phyloP scores from a whole-genome alignment of 1,140 invertebrate species.

The Trigoniulus corallinus region DNA sequence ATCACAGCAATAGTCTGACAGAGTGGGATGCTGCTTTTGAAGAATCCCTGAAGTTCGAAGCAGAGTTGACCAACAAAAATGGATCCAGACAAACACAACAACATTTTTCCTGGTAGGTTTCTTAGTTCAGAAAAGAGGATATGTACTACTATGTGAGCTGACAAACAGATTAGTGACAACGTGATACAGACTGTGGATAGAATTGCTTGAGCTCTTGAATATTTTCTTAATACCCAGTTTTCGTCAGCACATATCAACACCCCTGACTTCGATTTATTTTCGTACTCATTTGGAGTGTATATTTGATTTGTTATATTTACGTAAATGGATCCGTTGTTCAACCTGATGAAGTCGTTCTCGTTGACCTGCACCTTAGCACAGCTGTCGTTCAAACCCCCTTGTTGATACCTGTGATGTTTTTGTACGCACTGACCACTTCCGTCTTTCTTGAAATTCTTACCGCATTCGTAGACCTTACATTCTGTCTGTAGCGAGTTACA shows the following conservation, averaged over 20 bases:
- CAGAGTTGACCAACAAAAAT: conserved; percentile 31
- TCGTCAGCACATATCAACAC: conserved; percentile 14
- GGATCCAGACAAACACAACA: conserved; percentile 31
- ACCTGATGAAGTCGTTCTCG: conserved; percentile 6
- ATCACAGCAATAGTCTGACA: conserved; percentile 46
- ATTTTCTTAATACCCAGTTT: background rate
- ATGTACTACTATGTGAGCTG: conserved; percentile 32
- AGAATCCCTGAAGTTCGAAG: conserved; percentile 23
- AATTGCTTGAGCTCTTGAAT: background rate
- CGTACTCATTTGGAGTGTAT: conserved; percentile 14
- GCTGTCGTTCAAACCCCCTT: too few relatives aligned
- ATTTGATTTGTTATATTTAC: conserved; percentile 12
- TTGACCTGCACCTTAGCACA: background rate
- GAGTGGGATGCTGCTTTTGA: background rate
- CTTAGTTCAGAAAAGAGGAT: conserved; percentile 27
- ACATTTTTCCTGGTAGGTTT: conserved; percentile 34
- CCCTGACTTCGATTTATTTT: conserved; percentile 11
- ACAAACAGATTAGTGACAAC: conserved; percentile 25
- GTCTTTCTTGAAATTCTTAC: conserved; percentile 11
- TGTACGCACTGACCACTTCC: conserved; percentile 1
- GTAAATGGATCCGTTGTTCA: conserved; percentile 11
- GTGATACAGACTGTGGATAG: conserved; percentile 13
- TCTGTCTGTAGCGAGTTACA: conserved; percentile 16
- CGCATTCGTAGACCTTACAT: conserved; percentile 17
- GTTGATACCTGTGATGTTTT: too few relatives aligned